phyloP scores from a whole-genome alignment of 2,113 vertebrate species.

The Gobius niger region DNA sequence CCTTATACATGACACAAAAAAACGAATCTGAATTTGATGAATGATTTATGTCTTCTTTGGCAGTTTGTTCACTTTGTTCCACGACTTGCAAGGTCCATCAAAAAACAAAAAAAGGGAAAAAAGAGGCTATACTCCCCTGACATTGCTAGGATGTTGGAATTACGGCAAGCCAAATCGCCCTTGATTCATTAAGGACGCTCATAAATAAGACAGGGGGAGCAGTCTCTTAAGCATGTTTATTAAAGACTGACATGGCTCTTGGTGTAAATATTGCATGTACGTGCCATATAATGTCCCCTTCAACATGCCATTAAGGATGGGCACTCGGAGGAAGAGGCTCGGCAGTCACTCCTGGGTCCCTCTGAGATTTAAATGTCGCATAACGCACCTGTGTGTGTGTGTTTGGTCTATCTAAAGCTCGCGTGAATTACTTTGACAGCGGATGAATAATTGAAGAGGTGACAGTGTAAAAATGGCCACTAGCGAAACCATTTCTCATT shows the following conservation, averaged over 20 bases:
- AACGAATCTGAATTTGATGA: slow-evolving; percentile 23
- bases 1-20: slow-evolving; percentile 44
- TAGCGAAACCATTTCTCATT: background rate
- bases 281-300: slow-evolving; percentile 4
- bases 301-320: background rate
- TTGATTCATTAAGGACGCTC: slow-evolving; percentile 32
- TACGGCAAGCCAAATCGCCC: slow-evolving; percentile 12
- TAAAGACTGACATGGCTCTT: slow-evolving; percentile 1
- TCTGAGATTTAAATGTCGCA: background rate
- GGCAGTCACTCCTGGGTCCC: background rate
- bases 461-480: background rate
- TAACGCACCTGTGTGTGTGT: background rate
- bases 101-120: background rate
- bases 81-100: slow-evolving; percentile 6
- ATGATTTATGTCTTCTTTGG: slow-evolving; percentile 49
- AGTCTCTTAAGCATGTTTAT: slow-evolving; percentile 29
- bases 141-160: background rate
- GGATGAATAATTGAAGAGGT: slow-evolving; percentile 4
- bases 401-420: background rate
- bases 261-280: slow-evolving; percentile 7
- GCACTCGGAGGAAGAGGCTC: background rate
- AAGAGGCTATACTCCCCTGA: background rate
- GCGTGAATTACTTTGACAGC: background rate
- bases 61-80: slow-evolving; percentile 46
- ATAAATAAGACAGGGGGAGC: slow-evolving; percentile 30